Evolutionary conservation across 2,888 invertebrate genomes (phyloP).

Genomic region (Neoitamus cyanurus): DNA sequence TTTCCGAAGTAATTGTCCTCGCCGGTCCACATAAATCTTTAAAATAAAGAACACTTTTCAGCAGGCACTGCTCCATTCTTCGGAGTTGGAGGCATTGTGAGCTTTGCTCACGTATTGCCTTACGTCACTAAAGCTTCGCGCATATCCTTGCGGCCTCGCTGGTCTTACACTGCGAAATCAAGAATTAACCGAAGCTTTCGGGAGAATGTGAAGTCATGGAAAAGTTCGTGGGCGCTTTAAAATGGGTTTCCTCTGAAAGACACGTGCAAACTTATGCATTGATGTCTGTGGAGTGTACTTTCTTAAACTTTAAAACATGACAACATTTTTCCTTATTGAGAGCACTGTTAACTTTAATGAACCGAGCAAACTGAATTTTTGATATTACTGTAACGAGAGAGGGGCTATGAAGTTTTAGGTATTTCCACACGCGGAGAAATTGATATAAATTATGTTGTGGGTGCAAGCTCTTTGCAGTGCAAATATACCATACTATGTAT

Average conservation of each 20-base stretch:
- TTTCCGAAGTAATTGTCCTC: slow-evolving; percentile 14
- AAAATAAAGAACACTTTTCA: slow-evolving; percentile 26
- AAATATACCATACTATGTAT: background rate
- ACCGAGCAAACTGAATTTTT: background rate
- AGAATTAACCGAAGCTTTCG: background rate
- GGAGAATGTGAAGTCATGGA: background rate
- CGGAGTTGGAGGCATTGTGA: background rate
- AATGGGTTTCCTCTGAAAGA: background rate
- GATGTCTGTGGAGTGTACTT: background rate
- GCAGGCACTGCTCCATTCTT: background rate
- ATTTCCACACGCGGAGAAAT: background rate
- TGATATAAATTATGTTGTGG: background rate
- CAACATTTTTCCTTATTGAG: slow-evolving; percentile 1
- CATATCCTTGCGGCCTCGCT: background rate
- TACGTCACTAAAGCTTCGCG: slow-evolving; percentile 33
- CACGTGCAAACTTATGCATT: background rate
- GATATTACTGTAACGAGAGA: background rate
- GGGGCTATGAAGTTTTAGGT: background rate
- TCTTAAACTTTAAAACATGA: slow-evolving; percentile 1
- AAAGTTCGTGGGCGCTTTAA: background rate
- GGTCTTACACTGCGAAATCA: background rate
- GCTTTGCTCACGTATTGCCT: background rate
- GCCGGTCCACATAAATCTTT: slow-evolving; percentile 9
- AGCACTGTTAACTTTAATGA: background rate
- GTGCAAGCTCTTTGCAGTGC: background rate